phyloP scores from a whole-genome alignment of 1,140 invertebrate genomes.

The Paracyclopina nana region DNA sequence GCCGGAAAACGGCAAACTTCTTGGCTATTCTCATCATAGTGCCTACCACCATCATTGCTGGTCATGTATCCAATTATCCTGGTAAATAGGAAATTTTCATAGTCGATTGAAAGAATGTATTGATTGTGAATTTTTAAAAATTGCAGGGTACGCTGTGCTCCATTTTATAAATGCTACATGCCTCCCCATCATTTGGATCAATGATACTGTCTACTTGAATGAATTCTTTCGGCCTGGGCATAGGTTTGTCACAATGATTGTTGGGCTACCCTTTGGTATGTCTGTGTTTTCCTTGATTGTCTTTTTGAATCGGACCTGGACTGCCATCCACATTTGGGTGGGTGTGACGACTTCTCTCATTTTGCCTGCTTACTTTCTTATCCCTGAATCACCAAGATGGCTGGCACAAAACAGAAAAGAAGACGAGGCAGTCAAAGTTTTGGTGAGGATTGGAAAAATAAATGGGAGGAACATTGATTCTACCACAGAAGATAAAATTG shows the following conservation, averaged over 20 bases:
- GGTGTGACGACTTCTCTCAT: background rate
- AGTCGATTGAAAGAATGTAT: no score
- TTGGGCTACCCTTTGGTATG: background rate
- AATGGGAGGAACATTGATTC: background rate
- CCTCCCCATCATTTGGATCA: conserved; percentile 10
- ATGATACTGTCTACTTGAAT: background rate
- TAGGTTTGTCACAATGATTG: background rate
- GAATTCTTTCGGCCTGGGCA: background rate
- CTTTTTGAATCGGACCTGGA: background rate
- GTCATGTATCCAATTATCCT: conserved; percentile 4
- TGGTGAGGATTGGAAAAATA: background rate
- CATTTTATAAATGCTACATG: background rate
- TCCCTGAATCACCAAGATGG: conserved; percentile 8
- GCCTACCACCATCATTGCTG: background rate
- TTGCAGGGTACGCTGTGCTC: background rate
- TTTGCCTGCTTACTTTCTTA: conserved; percentile 1
- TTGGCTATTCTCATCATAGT: background rate
- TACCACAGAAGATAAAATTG: background rate
- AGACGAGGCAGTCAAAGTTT: background rate
- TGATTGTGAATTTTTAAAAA: no score
- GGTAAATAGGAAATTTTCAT: no score
- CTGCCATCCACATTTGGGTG: background rate
- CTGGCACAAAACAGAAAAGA: background rate
- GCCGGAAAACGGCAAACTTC: conserved; percentile 3
- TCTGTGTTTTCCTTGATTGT: background rate